These are phyloP conservation scores for Drosophila mojavensis DNA, from an alignment of 1,140 invertebrate genomes.

Conservation along the genomic window DNA sequence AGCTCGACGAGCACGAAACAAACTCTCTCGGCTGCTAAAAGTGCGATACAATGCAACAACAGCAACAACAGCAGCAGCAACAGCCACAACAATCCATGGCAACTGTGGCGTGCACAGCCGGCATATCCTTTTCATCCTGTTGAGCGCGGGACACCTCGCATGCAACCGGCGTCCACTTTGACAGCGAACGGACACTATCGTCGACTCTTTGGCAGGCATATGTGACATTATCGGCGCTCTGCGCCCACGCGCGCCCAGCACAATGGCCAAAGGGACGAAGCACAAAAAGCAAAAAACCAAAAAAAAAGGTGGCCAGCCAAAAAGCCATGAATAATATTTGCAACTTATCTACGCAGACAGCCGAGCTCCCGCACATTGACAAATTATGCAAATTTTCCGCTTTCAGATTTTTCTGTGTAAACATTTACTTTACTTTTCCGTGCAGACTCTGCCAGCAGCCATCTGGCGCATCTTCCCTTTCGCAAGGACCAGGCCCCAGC, in stretches of 20 bases:
- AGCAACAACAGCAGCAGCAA: conserved; percentile 28
- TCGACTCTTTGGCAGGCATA: conserved; percentile 37
- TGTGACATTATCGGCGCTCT: conserved; percentile 60
- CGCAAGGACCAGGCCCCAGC: conserved; percentile 11
- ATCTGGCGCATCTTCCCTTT: neutral
- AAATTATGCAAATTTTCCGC: conserved; percentile 82
- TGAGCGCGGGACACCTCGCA: conserved; percentile 60
- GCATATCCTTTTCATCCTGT: conserved; percentile 59
- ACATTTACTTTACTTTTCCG: conserved; percentile 83
- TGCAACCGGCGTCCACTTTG: conserved; percentile 73
- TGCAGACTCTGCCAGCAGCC: conserved; percentile 52
- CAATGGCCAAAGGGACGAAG: neutral
- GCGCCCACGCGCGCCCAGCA: neutral
- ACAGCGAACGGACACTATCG: conserved; percentile 68
- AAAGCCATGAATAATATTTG: conserved; percentile 70
- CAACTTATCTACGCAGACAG: conserved; percentile 60
- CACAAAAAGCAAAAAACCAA: conserved; percentile 6
- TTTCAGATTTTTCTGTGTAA: conserved; percentile 79
- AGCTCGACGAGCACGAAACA: conserved; percentile 19
- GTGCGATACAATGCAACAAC: conserved; percentile 74
- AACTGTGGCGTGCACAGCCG: conserved; percentile 9
- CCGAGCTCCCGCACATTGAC: conserved; percentile 43
- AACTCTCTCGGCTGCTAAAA: conserved; percentile 59
- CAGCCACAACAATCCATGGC: neutral
- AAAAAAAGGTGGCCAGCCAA: conserved; percentile 26